Percentiles rank a stretch among this genome's conserved stretches.
phyloP scores from a whole-genome alignment of 2,797 vertebrate species.

The Salarias fasciatus region DNA sequence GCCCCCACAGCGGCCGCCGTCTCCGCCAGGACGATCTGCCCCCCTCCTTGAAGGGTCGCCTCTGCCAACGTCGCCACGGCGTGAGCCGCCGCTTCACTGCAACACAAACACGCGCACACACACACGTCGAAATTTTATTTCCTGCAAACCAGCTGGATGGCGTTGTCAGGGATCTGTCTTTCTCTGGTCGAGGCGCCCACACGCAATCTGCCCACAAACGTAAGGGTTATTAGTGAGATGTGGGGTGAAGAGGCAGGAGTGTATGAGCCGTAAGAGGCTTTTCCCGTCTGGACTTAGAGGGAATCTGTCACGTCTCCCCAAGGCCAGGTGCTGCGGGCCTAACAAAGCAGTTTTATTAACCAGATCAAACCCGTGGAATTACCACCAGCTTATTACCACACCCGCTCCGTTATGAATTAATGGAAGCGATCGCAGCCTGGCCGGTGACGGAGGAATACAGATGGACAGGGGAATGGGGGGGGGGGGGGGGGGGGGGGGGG shows the following conservation, averaged over 20 bases:
- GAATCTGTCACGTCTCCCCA: slow-evolving; percentile 75
- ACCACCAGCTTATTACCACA: slow-evolving; percentile 65
- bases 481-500: slow-evolving; percentile 7
- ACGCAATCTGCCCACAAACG: slow-evolving; percentile 32
- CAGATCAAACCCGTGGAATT: slow-evolving; percentile 70
- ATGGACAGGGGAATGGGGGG: slow-evolving; percentile 21
- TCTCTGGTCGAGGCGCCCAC: no score
- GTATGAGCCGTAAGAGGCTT: slow-evolving; percentile 78
- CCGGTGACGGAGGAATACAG: slow-evolving; percentile 38
- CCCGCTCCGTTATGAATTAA: slow-evolving; percentile 59
- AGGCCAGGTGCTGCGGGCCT: slow-evolving; percentile 70
- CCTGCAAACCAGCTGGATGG: no score
- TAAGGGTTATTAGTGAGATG: slow-evolving; percentile 66
- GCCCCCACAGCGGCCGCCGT: slow-evolving; percentile 96
- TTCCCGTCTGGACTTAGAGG: slow-evolving; percentile 76
- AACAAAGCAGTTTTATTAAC: slow-evolving; percentile 76
- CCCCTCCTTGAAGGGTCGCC: slow-evolving; percentile 96
- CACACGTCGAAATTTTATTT: neutral
- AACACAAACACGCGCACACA: slow-evolving; percentile 59
- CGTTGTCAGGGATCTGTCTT: no score
- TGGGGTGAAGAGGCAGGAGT: slow-evolving; percentile 62
- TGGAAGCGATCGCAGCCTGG: slow-evolving; percentile 40
- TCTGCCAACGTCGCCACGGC: slow-evolving; percentile 97
- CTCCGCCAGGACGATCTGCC: slow-evolving; percentile 97
- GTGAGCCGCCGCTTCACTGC: slow-evolving; percentile 96